phyloP scores from a whole-genome alignment of 2,797 vertebrate species.

The Lemur catta region DNA sequence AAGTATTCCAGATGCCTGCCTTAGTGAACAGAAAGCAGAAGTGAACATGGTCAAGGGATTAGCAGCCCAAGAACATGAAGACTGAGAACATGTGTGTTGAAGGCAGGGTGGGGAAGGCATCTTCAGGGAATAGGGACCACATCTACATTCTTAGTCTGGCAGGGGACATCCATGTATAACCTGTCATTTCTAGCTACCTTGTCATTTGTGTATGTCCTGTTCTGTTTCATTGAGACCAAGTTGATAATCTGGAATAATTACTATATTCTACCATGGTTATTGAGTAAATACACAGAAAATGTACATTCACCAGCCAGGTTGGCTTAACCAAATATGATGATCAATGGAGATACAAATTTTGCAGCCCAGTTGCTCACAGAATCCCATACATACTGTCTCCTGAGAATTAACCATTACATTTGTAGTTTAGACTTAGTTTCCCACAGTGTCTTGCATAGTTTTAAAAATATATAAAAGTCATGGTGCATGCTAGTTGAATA shows the following conservation, averaged over 20 bases:
- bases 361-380: background rate
- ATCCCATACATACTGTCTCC: background rate
- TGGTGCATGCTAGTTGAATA: background rate
- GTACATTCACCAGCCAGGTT: background rate
- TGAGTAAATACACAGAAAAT: background rate
- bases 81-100: background rate
- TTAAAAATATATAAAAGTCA: background rate
- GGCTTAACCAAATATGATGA: background rate
- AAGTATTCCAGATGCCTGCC: background rate
- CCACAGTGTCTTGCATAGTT: background rate
- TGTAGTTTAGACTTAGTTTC: background rate
- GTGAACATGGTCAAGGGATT: background rate
- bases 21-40: conserved; percentile 39
- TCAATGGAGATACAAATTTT: background rate
- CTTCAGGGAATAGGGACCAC: background rate
- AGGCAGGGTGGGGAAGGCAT: accelerated
- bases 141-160: background rate
- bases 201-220: background rate
- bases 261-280: background rate
- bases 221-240: background rate
- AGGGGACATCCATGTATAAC: background rate
- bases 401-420: background rate
- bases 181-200: background rate
- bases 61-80: too few species aligned
- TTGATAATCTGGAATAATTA: background rate